Evolutionary conservation across 2,113 vertebrate genomes (phyloP).

Genomic region (Alces alces): DNA sequence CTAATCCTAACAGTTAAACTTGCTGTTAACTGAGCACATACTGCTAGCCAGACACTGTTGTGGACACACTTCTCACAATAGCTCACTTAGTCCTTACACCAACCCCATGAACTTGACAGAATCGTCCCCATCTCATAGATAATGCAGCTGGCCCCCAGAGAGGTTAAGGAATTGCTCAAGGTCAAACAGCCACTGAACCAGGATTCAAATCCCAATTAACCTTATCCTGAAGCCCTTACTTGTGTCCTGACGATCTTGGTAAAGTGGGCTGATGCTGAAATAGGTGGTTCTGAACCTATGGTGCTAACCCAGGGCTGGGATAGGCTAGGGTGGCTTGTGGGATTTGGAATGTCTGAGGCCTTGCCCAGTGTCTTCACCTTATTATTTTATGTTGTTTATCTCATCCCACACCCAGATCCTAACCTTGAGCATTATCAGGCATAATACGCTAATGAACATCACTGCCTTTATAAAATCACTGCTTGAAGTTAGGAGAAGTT

Average conservation of each 20-base stretch:
- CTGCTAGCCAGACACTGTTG: background rate
- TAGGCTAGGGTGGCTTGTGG: background rate
- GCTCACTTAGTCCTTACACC: background rate
- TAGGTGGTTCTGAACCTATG: background rate
- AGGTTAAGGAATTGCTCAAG: background rate
- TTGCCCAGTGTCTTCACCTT: background rate
- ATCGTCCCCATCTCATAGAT: background rate
- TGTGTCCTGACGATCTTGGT: background rate
- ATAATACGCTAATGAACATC: background rate
- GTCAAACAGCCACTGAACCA: background rate
- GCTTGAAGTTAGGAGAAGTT: constrained; percentile 11
- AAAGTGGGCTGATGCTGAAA: background rate
- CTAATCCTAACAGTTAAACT: background rate
- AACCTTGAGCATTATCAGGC: background rate
- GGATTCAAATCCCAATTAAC: background rate
- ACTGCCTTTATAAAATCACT: background rate
- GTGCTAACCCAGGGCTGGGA: background rate
- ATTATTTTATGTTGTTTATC: background rate
- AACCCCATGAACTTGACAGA: background rate
- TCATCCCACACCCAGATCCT: background rate
- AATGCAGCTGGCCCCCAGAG: background rate
- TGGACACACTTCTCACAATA: background rate
- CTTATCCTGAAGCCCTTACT: background rate
- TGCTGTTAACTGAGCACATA: background rate
- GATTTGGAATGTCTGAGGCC: background rate